These are phyloP conservation scores for Aptenodytes patagonicus DNA, from an alignment of 2,113 vertebrate genomes.

Conservation along the genomic window DNA sequence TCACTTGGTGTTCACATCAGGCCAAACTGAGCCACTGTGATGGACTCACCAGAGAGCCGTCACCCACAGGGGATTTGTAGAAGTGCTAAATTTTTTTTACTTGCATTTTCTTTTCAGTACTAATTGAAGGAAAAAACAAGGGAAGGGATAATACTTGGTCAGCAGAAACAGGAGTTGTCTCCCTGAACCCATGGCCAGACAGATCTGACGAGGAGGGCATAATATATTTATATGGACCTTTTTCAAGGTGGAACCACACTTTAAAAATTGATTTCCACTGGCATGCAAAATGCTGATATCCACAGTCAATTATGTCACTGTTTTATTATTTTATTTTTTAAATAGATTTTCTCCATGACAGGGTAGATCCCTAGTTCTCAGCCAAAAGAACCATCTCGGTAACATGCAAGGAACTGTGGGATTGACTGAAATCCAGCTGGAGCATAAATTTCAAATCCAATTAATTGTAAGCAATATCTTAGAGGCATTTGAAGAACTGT, in stretches of 20 bases:
- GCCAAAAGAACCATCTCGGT: conserved; percentile 63
- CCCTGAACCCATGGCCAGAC: not conserved
- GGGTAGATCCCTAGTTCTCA: conserved; percentile 21
- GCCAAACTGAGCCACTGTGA: not conserved
- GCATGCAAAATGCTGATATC: conserved; percentile 43
- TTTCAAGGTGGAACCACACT: conserved; percentile 29
- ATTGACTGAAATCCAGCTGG: conserved; percentile 57
- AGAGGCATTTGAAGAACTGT: conserved; percentile 8
- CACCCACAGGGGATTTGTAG: not conserved
- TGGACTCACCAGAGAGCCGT: not conserved
- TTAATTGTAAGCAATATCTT: conserved; percentile 60
- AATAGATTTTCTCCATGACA: conserved; percentile 46
- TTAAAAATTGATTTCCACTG: conserved; percentile 52
- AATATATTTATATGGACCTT: not conserved
- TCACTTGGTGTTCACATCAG: not conserved
- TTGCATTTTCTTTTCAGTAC: not conserved
- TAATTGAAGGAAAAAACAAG: not conserved
- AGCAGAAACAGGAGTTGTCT: conserved; percentile 30
- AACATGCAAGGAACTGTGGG: conserved; percentile 45
- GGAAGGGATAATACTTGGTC: conserved; percentile 4
- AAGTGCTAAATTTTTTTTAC: not conserved
- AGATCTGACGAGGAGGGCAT: conserved; percentile 1
- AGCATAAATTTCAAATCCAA: conserved; percentile 41
- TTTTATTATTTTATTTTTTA: conserved; percentile 63
- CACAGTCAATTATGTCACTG: not conserved